These are phyloP conservation scores for Esox lucius DNA, from an alignment of 2,797 vertebrate species.

Conservation along the genomic window DNA sequence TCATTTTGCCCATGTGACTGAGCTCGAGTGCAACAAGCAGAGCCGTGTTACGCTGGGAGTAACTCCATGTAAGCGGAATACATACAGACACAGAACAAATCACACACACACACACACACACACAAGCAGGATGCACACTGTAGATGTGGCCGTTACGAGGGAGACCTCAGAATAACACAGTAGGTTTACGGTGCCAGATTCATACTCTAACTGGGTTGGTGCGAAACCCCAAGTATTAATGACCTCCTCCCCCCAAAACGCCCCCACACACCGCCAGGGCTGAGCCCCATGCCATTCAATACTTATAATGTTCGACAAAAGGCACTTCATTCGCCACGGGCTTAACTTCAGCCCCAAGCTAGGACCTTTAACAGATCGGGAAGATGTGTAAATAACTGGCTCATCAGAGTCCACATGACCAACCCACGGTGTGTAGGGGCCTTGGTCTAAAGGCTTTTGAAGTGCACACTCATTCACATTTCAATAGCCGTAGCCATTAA, in stretches of 20 bases:
- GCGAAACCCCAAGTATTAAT: conserved; percentile 36
- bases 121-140: conserved; percentile 13
- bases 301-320: conserved; percentile 47
- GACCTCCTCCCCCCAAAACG: not conserved
- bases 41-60: conserved; percentile 63
- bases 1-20: conserved; percentile 35
- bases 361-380: conserved; percentile 44
- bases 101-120: not conserved
- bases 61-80: not conserved
- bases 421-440: not conserved
- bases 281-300: conserved; percentile 41
- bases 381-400: conserved; percentile 49
- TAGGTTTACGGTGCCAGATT: conserved; percentile 46
- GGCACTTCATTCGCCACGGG: conserved; percentile 38
- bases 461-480: conserved; percentile 28
- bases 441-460: conserved; percentile 54
- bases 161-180: conserved; percentile 58
- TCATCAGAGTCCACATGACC: conserved; percentile 22
- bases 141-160: conserved; percentile 69
- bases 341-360: conserved; percentile 36
- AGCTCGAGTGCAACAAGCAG: conserved; percentile 61
- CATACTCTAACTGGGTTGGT: conserved; percentile 54
- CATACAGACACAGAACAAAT: not conserved
- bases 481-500: conserved; percentile 47
- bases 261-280: not conserved